phyloP scores from a whole-genome alignment of 2,888 invertebrate genomes.

The Maniola hyperantus region DNA sequence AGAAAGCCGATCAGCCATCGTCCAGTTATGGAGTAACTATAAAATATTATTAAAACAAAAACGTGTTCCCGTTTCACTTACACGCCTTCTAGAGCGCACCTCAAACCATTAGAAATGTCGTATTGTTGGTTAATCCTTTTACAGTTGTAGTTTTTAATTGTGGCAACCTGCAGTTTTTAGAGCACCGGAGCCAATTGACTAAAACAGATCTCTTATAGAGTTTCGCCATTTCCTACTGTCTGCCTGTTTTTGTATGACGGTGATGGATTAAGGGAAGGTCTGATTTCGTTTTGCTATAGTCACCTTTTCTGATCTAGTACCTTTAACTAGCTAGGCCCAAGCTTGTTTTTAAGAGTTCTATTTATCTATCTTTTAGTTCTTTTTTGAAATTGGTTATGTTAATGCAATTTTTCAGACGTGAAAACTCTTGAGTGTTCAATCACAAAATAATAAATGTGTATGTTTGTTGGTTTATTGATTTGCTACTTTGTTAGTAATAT shows the following conservation, averaged over 20 bases:
- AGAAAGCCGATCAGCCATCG: constrained; percentile 63
- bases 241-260: not conserved
- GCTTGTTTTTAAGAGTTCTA: too few relatives aligned
- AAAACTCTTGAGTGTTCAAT: too few relatives aligned
- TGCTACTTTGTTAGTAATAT: too few relatives aligned
- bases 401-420: too few relatives aligned
- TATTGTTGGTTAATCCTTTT: constrained; percentile 63
- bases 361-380: too few relatives aligned
- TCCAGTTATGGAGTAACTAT: constrained; percentile 69
- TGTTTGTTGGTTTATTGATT: too few relatives aligned
- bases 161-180: constrained; percentile 19
- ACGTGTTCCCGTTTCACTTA: constrained; percentile 67
- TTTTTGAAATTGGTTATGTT: too few relatives aligned
- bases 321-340: too few relatives aligned
- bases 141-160: constrained; percentile 40
- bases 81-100: constrained; percentile 62
- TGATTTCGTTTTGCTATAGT: not conserved
- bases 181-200: constrained; percentile 8
- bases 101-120: constrained; percentile 59
- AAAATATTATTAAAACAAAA: constrained; percentile 73
- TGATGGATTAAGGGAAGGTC: not conserved
- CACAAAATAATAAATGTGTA: too few relatives aligned
- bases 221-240: constrained; percentile 10
- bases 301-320: too few relatives aligned
- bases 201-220: not conserved